A percentile compares a stretch with the other conserved stretches of the same genome.
Evolutionary conservation across 2,113 vertebrate genomes (phyloP).

Genomic region (Quiscalus mexicanus): DNA sequence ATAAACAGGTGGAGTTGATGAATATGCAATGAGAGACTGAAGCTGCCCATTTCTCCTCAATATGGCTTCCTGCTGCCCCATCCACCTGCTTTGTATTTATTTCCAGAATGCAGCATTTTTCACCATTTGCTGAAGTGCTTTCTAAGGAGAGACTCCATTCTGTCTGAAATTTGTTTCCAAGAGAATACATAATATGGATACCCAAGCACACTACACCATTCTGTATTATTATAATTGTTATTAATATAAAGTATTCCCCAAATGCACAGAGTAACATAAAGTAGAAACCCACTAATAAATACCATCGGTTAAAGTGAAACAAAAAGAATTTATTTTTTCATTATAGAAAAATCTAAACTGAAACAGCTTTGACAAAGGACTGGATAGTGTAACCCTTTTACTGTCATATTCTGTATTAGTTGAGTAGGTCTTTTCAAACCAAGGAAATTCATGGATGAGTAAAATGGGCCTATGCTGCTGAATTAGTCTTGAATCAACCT

Average conservation of each 20-base stretch:
- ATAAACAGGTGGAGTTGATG: background rate
- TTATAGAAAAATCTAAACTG: background rate
- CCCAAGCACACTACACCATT: background rate
- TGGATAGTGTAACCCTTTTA: background rate
- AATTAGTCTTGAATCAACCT: background rate
- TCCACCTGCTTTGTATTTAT: slow-evolving; percentile 36
- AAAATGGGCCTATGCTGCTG: background rate
- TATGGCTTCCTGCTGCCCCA: background rate
- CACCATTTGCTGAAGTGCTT: background rate
- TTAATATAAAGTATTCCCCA: background rate
- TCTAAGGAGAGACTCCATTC: background rate
- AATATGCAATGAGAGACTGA: background rate
- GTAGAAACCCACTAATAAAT: background rate
- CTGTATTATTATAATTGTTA: background rate
- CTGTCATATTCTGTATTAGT: background rate
- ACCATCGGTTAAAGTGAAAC: background rate
- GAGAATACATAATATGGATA: background rate
- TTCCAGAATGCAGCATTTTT: slow-evolving; percentile 32
- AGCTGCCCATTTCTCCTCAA: slow-evolving; percentile 39
- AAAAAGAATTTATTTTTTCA: background rate
- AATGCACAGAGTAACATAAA: background rate
- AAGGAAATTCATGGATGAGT: background rate
- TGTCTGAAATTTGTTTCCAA: background rate
- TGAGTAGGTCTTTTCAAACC: background rate
- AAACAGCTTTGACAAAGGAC: background rate